Percentiles rank a stretch among this genome's conserved stretches.
Conservation (phyloP, 1,140 invertebrate species). For the Holcopasites calliopsidis region DNA sequence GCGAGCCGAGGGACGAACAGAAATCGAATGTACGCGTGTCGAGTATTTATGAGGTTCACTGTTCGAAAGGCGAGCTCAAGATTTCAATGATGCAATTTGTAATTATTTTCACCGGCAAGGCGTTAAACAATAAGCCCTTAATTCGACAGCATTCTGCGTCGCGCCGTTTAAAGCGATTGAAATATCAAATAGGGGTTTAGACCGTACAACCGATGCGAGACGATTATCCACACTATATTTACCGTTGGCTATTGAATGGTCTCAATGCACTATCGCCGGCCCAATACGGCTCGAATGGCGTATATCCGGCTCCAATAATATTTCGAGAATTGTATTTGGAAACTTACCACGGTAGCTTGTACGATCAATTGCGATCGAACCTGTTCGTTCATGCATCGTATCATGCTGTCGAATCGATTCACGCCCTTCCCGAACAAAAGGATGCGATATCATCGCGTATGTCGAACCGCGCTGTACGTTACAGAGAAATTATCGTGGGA, state of each 20-base stretch:
- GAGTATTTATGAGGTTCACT: too few species aligned
- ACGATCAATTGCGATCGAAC: neutral
- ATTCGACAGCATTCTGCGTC: neutral
- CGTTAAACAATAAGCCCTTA: neutral
- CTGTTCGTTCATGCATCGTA: neutral
- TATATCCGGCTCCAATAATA: constrained; percentile 24
- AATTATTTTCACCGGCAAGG: neutral
- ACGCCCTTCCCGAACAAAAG: neutral
- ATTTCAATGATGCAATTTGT: too few species aligned
- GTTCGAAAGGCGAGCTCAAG: too few species aligned
- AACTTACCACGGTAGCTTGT: neutral
- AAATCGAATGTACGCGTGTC: neutral
- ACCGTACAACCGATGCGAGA: neutral
- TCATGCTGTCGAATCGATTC: neutral
- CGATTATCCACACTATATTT: constrained; percentile 29
- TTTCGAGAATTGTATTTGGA: constrained; percentile 18
- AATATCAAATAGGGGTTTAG: constrained; percentile 8
- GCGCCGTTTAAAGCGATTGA: neutral
- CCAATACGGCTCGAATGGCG: neutral
- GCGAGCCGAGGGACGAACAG: neutral
- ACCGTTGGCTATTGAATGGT: neutral
- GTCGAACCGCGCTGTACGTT: neutral
- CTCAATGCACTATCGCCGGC: neutral
- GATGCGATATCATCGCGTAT: too few species aligned
- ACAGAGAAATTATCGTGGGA: neutral